phyloP scores from a whole-genome alignment of 2,888 invertebrate genomes.

The Oscheius sp. region DNA sequence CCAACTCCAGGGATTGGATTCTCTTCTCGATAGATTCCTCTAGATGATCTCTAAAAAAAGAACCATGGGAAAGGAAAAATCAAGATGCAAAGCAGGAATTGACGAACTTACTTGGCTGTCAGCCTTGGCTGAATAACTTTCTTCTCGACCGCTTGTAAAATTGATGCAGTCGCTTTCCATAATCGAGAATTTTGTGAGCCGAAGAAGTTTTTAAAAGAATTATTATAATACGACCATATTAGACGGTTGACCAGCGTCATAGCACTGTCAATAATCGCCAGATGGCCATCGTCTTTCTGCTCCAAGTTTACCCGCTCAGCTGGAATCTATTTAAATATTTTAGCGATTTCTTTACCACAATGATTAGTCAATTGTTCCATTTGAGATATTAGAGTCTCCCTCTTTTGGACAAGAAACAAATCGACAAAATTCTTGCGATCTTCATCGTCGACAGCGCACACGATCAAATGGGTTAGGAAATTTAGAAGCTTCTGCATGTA shows the following conservation, averaged over 20 bases:
- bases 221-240: constrained; percentile 21
- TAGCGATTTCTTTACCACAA: background rate
- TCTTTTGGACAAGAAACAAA: constrained; percentile 1
- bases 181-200: background rate
- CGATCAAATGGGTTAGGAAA: constrained; percentile 1
- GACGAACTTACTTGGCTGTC: constrained; percentile 9
- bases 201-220: constrained; percentile 5
- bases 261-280: constrained; percentile 10
- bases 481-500: background rate
- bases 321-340: background rate
- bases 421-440: constrained; percentile 1
- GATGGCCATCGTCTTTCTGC: background rate
- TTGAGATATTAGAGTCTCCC: background rate
- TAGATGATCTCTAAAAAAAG: constrained; percentile 15
- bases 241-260: constrained; percentile 8
- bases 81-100: background rate
- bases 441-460: background rate
- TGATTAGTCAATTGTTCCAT: background rate
- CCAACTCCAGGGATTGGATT: background rate
- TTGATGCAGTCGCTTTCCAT: background rate
- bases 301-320: background rate
- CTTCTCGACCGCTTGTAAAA: background rate
- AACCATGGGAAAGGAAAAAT: background rate
- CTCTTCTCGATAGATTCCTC: background rate
- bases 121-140: constrained; percentile 7